These are phyloP conservation scores for Lepus timidus DNA, from an alignment of 2,113 vertebrate genomes.

Conservation along the genomic window DNA sequence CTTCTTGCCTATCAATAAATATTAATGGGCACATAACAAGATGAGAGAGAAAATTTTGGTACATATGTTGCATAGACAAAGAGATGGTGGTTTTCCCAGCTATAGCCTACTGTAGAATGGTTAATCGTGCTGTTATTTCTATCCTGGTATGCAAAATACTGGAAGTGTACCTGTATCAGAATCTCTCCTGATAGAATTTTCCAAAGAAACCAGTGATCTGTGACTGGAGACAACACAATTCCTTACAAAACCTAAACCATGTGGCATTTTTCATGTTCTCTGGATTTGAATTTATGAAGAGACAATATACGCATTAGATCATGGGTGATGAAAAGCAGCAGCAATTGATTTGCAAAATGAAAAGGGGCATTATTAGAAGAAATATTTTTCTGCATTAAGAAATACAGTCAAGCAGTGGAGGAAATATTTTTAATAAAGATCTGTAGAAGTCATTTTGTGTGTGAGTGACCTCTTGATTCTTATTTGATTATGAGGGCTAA, in stretches of 20 bases:
- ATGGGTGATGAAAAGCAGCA: neutral
- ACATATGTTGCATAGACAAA: neutral
- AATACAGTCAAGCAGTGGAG: neutral
- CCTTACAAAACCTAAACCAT: neutral
- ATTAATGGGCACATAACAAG: neutral
- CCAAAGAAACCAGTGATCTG: neutral
- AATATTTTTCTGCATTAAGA: neutral
- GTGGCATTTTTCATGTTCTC: neutral
- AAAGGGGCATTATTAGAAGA: neutral
- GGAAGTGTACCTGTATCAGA: neutral
- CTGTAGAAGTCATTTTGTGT: neutral
- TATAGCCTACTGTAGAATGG: neutral
- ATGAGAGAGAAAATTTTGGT: neutral
- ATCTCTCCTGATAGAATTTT: neutral
- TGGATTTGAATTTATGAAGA: neutral
- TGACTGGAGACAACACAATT: neutral
- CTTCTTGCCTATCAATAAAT: neutral
- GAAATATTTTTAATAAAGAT: neutral
- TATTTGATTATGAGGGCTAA: neutral
- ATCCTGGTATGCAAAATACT: neutral
- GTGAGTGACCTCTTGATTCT: neutral
- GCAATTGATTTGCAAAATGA: neutral
- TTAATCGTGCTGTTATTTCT: neutral
- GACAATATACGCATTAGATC: neutral
- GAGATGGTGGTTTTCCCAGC: neutral